Evolutionary conservation across 2,888 invertebrate species (phyloP).

Genomic region (Pheosia tremula): DNA sequence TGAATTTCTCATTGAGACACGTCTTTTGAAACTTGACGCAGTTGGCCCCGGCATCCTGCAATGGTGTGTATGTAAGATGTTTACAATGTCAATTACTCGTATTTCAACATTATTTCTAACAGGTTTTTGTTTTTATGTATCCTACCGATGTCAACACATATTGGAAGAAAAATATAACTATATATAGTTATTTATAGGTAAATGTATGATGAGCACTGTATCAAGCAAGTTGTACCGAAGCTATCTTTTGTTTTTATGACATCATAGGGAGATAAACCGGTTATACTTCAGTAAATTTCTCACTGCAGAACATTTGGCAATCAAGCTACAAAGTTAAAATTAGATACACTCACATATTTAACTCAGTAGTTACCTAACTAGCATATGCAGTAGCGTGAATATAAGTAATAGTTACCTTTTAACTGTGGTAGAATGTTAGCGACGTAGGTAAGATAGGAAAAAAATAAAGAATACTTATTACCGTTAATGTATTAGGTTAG

Average conservation of each 20-base stretch:
- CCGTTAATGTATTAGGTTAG: background rate
- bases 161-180: background rate
- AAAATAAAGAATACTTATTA: too few species aligned
- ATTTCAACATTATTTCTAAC: conserved; percentile 5
- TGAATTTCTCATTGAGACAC: conserved; percentile 89
- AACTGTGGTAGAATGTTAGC: conserved; percentile 1
- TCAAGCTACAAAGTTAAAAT: conserved; percentile 1
- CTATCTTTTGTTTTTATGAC: conserved; percentile 32
- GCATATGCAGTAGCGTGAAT: background rate
- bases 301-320: background rate
- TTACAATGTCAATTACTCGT: background rate
- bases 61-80: conserved; percentile 33
- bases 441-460: background rate
- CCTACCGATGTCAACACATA: too few species aligned
- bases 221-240: background rate
- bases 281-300: conserved; percentile 10
- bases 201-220: too few species aligned
- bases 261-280: conserved; percentile 21
- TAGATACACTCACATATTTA: background rate
- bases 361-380: too few species aligned
- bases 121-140: too few species aligned
- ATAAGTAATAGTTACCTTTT: background rate
- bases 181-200: background rate
- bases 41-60: conserved; percentile 89
- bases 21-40: conserved; percentile 95